Percentiles rank a stretch among this genome's conserved stretches.
Conservation (phyloP, 1,140 invertebrate genomes). For the Halesus radiatus region DNA sequence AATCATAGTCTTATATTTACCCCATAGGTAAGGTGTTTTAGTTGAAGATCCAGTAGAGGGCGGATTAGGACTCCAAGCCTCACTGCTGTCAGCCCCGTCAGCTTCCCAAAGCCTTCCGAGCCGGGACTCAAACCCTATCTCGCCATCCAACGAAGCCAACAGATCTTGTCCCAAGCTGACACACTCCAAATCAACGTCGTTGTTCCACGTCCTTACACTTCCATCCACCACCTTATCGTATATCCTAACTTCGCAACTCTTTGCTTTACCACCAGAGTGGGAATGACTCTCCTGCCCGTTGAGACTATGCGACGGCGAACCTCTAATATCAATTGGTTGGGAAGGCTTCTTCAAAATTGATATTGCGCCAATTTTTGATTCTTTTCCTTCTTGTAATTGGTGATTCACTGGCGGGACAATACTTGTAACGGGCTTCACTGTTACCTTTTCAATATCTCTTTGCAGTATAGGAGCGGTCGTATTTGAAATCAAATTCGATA, state of each 20-base stretch:
- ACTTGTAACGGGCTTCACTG: slow-evolving; percentile 47
- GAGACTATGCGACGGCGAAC: slow-evolving; percentile 6
- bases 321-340: slow-evolving; percentile 46
- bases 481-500: slow-evolving; percentile 58
- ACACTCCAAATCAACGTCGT: slow-evolving; percentile 71
- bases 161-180: slow-evolving; percentile 73
- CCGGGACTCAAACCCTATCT: slow-evolving; percentile 60
- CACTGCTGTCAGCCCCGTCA: slow-evolving; percentile 61
- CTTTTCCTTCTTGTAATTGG: slow-evolving; percentile 3
- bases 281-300: slow-evolving; percentile 28
- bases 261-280: slow-evolving; percentile 20
- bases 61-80: slow-evolving; percentile 62
- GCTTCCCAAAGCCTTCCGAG: slow-evolving; percentile 65
- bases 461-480: slow-evolving; percentile 60
- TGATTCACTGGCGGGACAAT: slow-evolving; percentile 11
- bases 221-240: slow-evolving; percentile 69
- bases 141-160: slow-evolving; percentile 66
- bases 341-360: slow-evolving; percentile 43
- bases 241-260: slow-evolving; percentile 64
- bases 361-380: slow-evolving; percentile 41
- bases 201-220: slow-evolving; percentile 72
- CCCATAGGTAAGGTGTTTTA: slow-evolving; percentile 37
- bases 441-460: slow-evolving; percentile 56
- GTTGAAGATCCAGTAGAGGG: slow-evolving; percentile 48
- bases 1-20: no score